These are phyloP conservation scores for Ardeotis arabs DNA, from an alignment of 2,113 vertebrate species.

Conservation along the genomic window DNA sequence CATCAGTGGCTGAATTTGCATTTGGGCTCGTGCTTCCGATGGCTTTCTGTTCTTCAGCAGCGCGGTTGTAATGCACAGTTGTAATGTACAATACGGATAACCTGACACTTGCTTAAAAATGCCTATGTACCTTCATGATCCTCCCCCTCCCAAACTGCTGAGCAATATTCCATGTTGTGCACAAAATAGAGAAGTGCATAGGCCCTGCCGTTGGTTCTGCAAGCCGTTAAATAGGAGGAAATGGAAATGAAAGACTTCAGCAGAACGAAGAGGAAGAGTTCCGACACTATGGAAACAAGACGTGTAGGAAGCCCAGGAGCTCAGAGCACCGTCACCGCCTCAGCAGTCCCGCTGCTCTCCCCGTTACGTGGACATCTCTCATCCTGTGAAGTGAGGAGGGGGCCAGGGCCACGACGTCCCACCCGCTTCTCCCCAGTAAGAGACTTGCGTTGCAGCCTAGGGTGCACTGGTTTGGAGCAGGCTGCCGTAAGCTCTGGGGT, in stretches of 20 bases:
- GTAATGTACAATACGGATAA: neutral
- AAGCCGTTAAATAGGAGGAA: neutral
- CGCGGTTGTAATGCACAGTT: neutral
- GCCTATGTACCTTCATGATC: neutral
- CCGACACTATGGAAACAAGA: slow-evolving; percentile 17
- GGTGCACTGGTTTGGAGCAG: slow-evolving; percentile 65
- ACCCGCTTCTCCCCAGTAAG: slow-evolving; percentile 81
- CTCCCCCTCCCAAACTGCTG: neutral
- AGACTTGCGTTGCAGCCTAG: slow-evolving; percentile 81
- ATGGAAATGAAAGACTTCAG: slow-evolving; percentile 4
- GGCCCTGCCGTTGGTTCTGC: neutral
- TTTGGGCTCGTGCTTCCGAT: neutral
- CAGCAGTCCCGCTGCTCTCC: slow-evolving; percentile 74
- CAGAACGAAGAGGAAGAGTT: slow-evolving; percentile 38
- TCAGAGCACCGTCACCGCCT: slow-evolving; percentile 73
- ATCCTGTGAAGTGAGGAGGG: slow-evolving; percentile 76
- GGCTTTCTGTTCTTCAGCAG: neutral
- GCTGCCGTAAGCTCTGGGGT: slow-evolving; percentile 67
- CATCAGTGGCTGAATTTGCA: neutral
- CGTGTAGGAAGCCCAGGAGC: slow-evolving; percentile 79
- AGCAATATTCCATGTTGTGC: neutral
- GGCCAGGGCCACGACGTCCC: slow-evolving; percentile 74
- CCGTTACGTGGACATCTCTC: slow-evolving; percentile 78
- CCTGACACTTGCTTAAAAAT: neutral
- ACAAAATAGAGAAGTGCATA: neutral